phyloP scores from a whole-genome alignment of 2,113 vertebrate species.

The Nymphicus hollandicus region DNA sequence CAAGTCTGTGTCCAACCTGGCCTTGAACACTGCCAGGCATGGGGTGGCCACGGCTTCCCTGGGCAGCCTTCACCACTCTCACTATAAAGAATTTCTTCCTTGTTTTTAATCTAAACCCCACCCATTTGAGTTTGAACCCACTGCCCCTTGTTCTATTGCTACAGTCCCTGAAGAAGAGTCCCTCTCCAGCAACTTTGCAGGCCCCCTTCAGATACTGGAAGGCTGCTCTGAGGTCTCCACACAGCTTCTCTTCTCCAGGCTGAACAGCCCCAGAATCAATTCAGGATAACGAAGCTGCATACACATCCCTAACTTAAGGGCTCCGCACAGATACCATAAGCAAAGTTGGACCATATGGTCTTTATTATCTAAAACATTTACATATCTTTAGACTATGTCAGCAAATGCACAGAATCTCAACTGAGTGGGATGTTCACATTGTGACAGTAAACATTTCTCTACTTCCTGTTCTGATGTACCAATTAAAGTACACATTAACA shows the following conservation, averaged over 20 bases:
- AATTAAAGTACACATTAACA: background rate
- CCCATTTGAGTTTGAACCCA: background rate
- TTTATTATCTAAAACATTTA: background rate
- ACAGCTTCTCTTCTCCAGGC: background rate
- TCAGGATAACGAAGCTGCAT: background rate
- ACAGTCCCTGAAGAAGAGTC: background rate
- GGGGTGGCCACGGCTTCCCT: background rate
- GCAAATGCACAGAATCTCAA: background rate
- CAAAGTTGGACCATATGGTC: background rate
- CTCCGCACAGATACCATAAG: background rate
- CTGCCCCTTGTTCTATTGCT: background rate
- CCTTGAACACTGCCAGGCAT: background rate
- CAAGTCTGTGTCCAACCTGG: background rate
- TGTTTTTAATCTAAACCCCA: background rate
- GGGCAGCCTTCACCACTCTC: background rate
- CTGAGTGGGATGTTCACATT: background rate
- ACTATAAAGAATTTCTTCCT: background rate
- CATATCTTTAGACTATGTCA: background rate
- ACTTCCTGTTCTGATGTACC: background rate
- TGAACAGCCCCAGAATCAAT: background rate
- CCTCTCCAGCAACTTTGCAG: background rate
- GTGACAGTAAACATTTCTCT: background rate
- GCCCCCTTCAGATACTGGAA: background rate
- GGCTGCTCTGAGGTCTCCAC: background rate
- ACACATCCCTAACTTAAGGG: background rate